These are phyloP conservation scores for Calliopsis andreniformis DNA, from an alignment of 1,140 invertebrate species.

Conservation along the genomic window DNA sequence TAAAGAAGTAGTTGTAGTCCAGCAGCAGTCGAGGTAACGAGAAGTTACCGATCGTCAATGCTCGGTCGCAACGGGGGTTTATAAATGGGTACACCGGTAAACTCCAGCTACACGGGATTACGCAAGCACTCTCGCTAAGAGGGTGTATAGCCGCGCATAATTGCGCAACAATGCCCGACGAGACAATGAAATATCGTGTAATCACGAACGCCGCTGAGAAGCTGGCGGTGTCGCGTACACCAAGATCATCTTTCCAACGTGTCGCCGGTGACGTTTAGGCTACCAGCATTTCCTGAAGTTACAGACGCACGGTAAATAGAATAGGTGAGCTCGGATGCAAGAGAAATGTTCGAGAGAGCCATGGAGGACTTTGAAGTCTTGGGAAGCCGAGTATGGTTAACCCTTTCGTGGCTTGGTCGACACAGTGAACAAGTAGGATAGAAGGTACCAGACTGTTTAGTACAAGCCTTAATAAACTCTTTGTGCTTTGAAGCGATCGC, in stretches of 20 bases:
- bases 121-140: conserved; percentile 45
- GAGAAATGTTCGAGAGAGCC: background rate
- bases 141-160: conserved; percentile 52
- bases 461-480: too few species aligned
- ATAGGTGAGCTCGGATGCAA: background rate
- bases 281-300: conserved; percentile 3
- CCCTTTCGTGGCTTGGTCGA: too few species aligned
- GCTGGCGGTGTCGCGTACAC: conserved; percentile 24
- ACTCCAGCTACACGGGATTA: conserved; percentile 19
- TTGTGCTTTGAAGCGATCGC: too few species aligned
- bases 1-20: conserved; percentile 59
- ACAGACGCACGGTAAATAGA: background rate
- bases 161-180: conserved; percentile 49
- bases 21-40: conserved; percentile 66
- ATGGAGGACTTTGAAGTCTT: too few species aligned
- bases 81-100: conserved; percentile 62
- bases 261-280: background rate
- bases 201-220: conserved; percentile 20
- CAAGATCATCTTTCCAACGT: conserved; percentile 20
- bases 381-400: too few species aligned
- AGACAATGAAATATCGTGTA: conserved; percentile 62
- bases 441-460: too few species aligned
- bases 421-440: too few species aligned
- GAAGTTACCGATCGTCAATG: conserved; percentile 65
- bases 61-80: conserved; percentile 37